Base-by-base conservation (phyloP, 2,888 invertebrate species). In the Onchidella celtica region DNA sequence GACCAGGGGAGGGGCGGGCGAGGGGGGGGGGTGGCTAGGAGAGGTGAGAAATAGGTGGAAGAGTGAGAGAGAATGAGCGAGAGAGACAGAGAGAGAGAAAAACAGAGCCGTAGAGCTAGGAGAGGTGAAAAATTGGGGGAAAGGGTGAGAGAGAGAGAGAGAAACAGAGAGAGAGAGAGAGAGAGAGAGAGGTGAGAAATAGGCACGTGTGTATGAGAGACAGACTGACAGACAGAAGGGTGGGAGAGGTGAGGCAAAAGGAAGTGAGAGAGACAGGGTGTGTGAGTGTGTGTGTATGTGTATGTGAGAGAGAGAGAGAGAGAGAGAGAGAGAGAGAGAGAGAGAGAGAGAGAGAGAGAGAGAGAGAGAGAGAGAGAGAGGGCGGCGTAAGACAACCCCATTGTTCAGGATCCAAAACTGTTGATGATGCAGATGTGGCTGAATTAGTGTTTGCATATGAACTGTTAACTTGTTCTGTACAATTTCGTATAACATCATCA, bases 261-360 rank as follows among this genome's bases (percentile, higher is more conserved):
- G 24, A 38, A 24, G 38, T 21, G 69, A 38, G 38, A 36, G 21
- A 36, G 38, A 32, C 3, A 21, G 34, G 14, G 38, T 36, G 61
- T n/a, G 24, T n/a, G 61, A 61, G 24, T 21, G n/a, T n/a, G n/a
- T n/a, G n/a, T n/a, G n/a, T n/a, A n/a, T n/a, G n/a, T n/a, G n/a
- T n/a, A n/a, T n/a, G n/a, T n/a, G n/a, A n/a, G n/a, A n/a, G n/a
- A n/a, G n/a, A n/a, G n/a, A n/a, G n/a, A n/a, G n/a, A n/a, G n/a
- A 61, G 61, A 61, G 24, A 61, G 61, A 61, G 27, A 76, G 38
- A 76, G 75, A 65, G 61, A 24, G 34, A 63, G 24, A 55, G 4
- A 21, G 24, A 47, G 27, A 72, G n/a, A 72, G 27, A 72, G 34
- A 17, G 32, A 57, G 59, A 73, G 29, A 57, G 55, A 57, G 73